Evolutionary conservation across 1,140 invertebrate species (phyloP), one percentile per base, ranked within the genome.

Genomic region (Pectinophora gossypiella): DNA sequence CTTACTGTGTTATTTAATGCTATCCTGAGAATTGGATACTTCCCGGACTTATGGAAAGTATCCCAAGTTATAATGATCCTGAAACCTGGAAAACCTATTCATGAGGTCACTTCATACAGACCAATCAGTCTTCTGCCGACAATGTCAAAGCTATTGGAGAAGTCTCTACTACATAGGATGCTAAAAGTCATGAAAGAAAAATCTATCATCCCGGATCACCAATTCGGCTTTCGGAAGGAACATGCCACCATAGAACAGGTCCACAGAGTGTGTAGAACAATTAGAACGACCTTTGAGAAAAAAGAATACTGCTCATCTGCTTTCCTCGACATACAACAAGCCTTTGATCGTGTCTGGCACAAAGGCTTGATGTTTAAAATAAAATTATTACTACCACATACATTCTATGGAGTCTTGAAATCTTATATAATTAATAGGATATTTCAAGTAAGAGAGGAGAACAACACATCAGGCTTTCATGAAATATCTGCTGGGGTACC

Each of bases 81-180:
- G 4, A 45, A 45, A 21, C 19, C 43, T 16, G 43, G 19, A 7
- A 21, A 45, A 45, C 19, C 43, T 45, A 7, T 18, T 19, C 43
- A 45, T 19, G 15, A 19, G 6, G 19, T 45, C 9, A 19, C 43
- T 19, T 45, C 19, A 45, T 45, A 45, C 9, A 45, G 43, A 19
- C 18, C 43, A 3, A 45, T 45, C 13, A 45, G 43, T 13, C 19
- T 45, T 3, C 43, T 45, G 43, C 43, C 19, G 3, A 13, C 13
- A 18, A 45, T 45, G 19, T 45, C 43, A 7, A 45, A 21, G 19
- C 43, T 45, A 7, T 45, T 45, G 7, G 43, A 45, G 43, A 45
- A 19, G 38, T 40, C 5, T 18, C 38, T 40, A 15, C 16, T 40
- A 13, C 16, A 40, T 18, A 40, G 38, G 16, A 4, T 40, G 12